Base-by-base conservation (phyloP, 1,140 invertebrate species). In the Stratiolaelaps scimitus region DNA sequence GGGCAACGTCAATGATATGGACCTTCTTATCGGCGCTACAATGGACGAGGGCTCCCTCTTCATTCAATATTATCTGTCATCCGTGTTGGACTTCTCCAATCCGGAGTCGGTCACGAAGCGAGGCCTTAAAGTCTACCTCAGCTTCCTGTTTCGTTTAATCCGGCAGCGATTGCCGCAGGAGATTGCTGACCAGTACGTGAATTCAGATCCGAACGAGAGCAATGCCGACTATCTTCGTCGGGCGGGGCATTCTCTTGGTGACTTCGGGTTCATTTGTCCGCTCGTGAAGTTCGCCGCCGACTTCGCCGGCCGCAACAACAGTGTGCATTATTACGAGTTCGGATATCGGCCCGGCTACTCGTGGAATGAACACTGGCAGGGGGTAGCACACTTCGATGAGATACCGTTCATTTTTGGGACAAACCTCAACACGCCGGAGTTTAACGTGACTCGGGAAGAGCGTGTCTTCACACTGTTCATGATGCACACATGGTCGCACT, bases 181-280 rank as follows among this genome's bases (percentile, higher is more conserved):
- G 64, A 56, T 68, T 69, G n/a, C 69, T 29, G 67, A 68, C 64
- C 10, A 70, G 67, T 20, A 66, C 66, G 29, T 70, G 45, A 34
- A 56, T 60, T 0, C 69, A 67, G 48, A 68, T 65, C 20, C 53
- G 17, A 23, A 60, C 13, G 53, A 60, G 10, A 60, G 53, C 20
- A 60, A 60, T 23, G 53, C 53, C 23, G 53, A 60, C 1, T 60
- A 19, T 23, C 20, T 60, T 26, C 13, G 53, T 5, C 1, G 53
- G 26, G 53, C 53, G 13, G 53, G 53, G 6, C 53, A 60, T 26
- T 60, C 53, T 17, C 23, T 60, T 15, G 53, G 53, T 29, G 53
- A 60, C 23, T 60, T 60, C 53, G 53, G 53, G 6, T 60, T 60
- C 10, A 6, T 60, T 6, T 60, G 53, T 26, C 53, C 53, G 15